Percentiles rank a stretch among this genome's conserved stretches.
phyloP scores from a whole-genome alignment of 2,888 invertebrate genomes.

The Epicampocera succincta region DNA sequence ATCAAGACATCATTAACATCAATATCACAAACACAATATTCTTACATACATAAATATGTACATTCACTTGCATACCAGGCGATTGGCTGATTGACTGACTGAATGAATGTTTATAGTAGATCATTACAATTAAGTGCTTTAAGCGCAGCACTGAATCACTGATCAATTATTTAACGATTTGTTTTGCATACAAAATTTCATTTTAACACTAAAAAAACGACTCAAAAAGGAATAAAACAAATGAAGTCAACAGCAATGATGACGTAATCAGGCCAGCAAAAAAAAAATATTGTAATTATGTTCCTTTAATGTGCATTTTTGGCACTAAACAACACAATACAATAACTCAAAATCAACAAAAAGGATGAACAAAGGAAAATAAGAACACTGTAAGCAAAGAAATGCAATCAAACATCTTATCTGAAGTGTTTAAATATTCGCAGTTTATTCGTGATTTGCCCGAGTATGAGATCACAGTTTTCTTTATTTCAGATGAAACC shows the following conservation, averaged over 20 bases:
- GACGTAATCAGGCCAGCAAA: conserved; percentile 37
- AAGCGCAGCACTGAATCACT: conserved; percentile 26
- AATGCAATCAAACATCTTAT: conserved; percentile 27
- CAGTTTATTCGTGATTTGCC: conserved; percentile 4
- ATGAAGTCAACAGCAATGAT: conserved; percentile 24
- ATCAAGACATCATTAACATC: conserved; percentile 5
- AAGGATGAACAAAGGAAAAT: neutral
- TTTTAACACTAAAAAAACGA: conserved; percentile 19
- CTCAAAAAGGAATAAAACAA: conserved; percentile 11
- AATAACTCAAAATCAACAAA: conserved; percentile 18
- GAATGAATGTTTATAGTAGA: conserved; percentile 27
- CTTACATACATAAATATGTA: neutral
- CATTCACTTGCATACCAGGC: neutral
- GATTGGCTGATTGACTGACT: neutral
- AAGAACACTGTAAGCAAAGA: neutral
- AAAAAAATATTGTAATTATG: conserved; percentile 1
- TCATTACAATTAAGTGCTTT: conserved; percentile 39
- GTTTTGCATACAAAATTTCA: conserved; percentile 49
- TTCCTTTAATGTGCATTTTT: conserved; percentile 24
- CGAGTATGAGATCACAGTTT: conserved; percentile 14
- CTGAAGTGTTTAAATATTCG: conserved; percentile 35
- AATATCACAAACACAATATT: conserved; percentile 20
- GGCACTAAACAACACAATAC: conserved; percentile 4
- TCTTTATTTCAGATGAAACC: conserved; percentile 43
- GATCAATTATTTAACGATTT: conserved; percentile 34